A percentile compares a stretch with the other conserved stretches of the same genome.
These are phyloP conservation scores for Goniozus legneri DNA, from an alignment of 1,140 invertebrate species.

Conservation along the genomic window DNA sequence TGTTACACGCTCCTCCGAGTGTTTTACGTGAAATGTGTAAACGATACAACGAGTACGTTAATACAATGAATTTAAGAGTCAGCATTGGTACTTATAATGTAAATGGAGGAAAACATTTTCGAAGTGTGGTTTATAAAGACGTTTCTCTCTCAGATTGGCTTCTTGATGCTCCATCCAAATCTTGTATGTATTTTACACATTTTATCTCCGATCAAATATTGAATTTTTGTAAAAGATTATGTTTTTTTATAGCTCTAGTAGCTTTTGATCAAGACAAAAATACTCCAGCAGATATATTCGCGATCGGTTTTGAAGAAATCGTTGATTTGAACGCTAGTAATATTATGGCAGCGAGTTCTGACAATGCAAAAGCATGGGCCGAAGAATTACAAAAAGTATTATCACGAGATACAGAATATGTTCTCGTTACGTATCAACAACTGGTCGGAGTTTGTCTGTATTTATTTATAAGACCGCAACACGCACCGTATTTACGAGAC, in stretches of 20 bases:
- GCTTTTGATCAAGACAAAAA: constrained; percentile 58
- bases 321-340: constrained; percentile 98
- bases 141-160: constrained; percentile 92
- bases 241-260: constrained; percentile 54
- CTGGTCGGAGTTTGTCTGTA: constrained; percentile 97
- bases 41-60: constrained; percentile 79
- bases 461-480: constrained; percentile 85
- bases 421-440: constrained; percentile 91
- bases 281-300: constrained; percentile 86
- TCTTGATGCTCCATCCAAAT: constrained; percentile 67
- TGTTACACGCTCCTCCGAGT: constrained; percentile 81
- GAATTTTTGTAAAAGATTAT: constrained; percentile 4
- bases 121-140: constrained; percentile 95
- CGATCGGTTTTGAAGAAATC: constrained; percentile 99
- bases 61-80: constrained; percentile 69
- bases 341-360: constrained; percentile 94
- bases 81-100: constrained; percentile 98
- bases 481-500: constrained; percentile 85
- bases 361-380: constrained; percentile 95
- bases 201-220: constrained; percentile 1
- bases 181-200: constrained; percentile 42
- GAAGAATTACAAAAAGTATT: constrained; percentile 91
- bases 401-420: constrained; percentile 84
- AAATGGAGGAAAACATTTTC: constrained; percentile 98
- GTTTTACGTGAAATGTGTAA: constrained; percentile 80